Base-by-base conservation (phyloP, 2,888 invertebrate genomes). In the Nesidiocoris tenuis region DNA sequence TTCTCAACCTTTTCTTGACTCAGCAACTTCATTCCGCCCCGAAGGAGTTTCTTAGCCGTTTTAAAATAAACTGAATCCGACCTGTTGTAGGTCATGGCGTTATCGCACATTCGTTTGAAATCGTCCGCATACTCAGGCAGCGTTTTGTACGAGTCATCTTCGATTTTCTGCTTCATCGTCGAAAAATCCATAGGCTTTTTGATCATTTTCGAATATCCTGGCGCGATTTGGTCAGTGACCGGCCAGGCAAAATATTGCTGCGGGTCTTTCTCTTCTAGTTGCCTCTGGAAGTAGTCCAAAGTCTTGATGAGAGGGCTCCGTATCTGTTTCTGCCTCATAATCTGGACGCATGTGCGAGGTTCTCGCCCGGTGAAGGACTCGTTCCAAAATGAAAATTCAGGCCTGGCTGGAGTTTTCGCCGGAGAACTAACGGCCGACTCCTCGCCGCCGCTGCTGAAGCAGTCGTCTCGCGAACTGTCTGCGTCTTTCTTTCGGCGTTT, bases 201-300 rank as follows among this genome's bases (percentile, higher is more conserved):
- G 72, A 98, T 98, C 71, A 98, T 94, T 59, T 89, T 89, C 0
- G 96, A 96, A 84, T 97, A 97, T 0, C 94, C 95, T 0, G 98
- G 98, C 0, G 98, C 98, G 81, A 98, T 96, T 82, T 91, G 92
- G 83, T 98, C 98, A 56, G 96, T 97, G 0, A 98, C 97, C 0
- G 98, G 98, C 93, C 95, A 97, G 0, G 96, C 96, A 83, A 99
- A 99, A 84, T 97, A 98, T 82, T 97, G 95, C 83, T 98, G 93
- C 0, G 95, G 93, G 84, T 98, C 98, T 61, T 95, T 90, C 84
- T 94, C 94, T 82, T 97, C 96, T 76, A 98, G 85, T 74, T 91
- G 79, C 3, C 80, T 89, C 5, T 96, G 86, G 1, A 95, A 84
- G 82, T 94, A 91, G 79, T 96, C 96, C 24, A 96, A 85, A 12